These are phyloP conservation scores for Melangyna quadrimaculata DNA, from an alignment of 2,888 invertebrate species.

Conservation along the genomic window DNA sequence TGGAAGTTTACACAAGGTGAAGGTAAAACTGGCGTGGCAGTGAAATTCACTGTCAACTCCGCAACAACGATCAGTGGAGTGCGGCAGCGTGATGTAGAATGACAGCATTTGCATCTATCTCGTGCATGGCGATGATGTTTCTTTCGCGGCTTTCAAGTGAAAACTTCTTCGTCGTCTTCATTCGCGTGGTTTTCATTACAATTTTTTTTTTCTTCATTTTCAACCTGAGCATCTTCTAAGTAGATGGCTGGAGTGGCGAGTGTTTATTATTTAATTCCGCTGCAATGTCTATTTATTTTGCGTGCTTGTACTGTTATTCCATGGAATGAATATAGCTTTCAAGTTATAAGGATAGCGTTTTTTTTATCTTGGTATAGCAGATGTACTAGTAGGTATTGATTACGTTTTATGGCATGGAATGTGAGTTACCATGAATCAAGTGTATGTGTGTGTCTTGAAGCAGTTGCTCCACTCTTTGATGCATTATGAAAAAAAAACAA, in stretches of 20 bases:
- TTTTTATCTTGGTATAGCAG: background rate
- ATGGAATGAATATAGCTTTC: conserved; percentile 12
- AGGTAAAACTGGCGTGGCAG: conserved; percentile 54
- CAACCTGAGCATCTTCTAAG: background rate
- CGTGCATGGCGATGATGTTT: conserved; percentile 24
- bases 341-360: conserved; percentile 12
- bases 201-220: background rate
- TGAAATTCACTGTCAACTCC: conserved; percentile 49
- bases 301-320: conserved; percentile 43
- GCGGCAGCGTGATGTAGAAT: background rate
- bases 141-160: conserved; percentile 1
- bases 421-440: conserved; percentile 16
- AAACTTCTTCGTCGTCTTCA: conserved; percentile 3
- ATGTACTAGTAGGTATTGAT: conserved; percentile 30
- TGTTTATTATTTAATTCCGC: conserved; percentile 56
- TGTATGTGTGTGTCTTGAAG: background rate
- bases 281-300: conserved; percentile 50
- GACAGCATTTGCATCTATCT: conserved; percentile 26
- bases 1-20: conserved; percentile 47
- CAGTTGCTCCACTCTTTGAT: background rate
- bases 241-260: background rate
- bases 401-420: conserved; percentile 52
- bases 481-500: background rate
- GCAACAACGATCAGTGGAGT: background rate
- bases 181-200: background rate